Base-by-base conservation (phyloP, 2,113 vertebrate genomes). In the Vanacampus margaritifer region DNA sequence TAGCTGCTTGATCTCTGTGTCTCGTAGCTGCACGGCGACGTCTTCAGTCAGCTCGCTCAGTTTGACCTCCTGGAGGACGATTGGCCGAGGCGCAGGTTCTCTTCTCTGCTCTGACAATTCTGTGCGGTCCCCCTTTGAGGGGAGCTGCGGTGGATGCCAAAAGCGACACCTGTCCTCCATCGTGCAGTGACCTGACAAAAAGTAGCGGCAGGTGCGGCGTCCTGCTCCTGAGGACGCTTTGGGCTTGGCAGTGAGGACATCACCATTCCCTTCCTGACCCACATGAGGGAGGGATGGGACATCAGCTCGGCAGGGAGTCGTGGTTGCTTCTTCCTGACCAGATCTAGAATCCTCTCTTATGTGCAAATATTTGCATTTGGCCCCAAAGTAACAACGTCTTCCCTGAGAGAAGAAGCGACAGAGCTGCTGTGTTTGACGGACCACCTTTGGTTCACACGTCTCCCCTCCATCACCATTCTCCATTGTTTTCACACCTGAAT, bases 111-210 rank as follows among this genome's bases (percentile, higher is more conserved):
- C 76, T 0, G 12, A 46, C 5, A 39, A 54, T 50, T 39, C 43
- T 9, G 64, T 28, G 3, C 54, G 60, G 35, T 83, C 79, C 21
- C 84, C 69, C 28, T 88, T 1, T 0, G 57, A n/a, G 0, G 85
- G 84, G 1, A 88, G 48, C 68, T 84, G 79, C 0, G 85, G 75
- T 3, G 92, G 93, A 76, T 94, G 93, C 87, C 85, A 91, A 75
- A 92, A 93, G 45, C 90, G 91, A 77, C 93, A 94, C 58, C 87
- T 75, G 35, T 90, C 87, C 41, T 93, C 93, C 91, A 93, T 91
- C 24, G 84, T 71, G 65, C 93, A 94, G 82, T 89, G 85, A 37
- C 93, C 93, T n/a, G 92, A 88, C 0, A 93, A 73, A 63, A 92
- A 93, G 81, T 92, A 94, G 37, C 90, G 90, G 65, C 93, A 94